These are phyloP conservation scores for Papilio dardanus DNA, from an alignment of 1,140 invertebrate species.

Conservation along the genomic window DNA sequence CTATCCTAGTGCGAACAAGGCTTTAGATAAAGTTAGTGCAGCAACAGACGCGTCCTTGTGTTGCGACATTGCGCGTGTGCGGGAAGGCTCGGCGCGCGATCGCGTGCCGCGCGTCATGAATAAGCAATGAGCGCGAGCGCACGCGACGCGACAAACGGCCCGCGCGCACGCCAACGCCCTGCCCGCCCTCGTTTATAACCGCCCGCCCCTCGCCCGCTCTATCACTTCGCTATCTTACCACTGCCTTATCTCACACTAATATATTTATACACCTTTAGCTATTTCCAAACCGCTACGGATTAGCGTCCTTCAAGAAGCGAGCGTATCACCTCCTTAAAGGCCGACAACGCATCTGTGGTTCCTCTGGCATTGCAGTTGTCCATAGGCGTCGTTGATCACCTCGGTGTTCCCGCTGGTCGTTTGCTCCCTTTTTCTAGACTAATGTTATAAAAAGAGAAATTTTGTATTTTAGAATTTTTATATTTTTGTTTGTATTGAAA, in stretches of 20 bases:
- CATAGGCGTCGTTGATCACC: too few species aligned
- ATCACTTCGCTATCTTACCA: constrained; percentile 72
- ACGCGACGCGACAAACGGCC: constrained; percentile 77
- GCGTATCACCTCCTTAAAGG: too few species aligned
- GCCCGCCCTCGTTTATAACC: constrained; percentile 62
- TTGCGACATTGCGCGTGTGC: constrained; percentile 6
- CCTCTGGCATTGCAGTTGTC: too few species aligned
- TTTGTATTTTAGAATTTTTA: too few species aligned
- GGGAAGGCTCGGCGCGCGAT: constrained; percentile 39
- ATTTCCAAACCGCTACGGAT: too few species aligned
- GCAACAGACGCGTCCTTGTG: not conserved
- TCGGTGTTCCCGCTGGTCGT: too few species aligned
- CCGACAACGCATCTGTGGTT: too few species aligned
- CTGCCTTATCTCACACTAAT: constrained; percentile 57
- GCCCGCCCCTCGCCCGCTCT: constrained; percentile 66
- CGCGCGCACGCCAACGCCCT: constrained; percentile 65
- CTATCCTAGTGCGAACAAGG: too few species aligned
- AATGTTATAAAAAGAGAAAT: too few species aligned
- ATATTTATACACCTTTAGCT: constrained; percentile 26
- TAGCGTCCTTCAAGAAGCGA: too few species aligned
- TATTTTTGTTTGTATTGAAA: too few species aligned
- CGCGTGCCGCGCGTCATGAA: constrained; percentile 73
- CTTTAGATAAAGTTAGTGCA: constrained; percentile 19
- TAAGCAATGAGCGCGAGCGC: constrained; percentile 80
- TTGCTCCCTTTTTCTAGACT: too few species aligned